A percentile compares a stretch with the other conserved stretches of the same genome.
Evolutionary conservation across 2,797 vertebrate species (phyloP).

Genomic region (Peromyscus melanophrys): DNA sequence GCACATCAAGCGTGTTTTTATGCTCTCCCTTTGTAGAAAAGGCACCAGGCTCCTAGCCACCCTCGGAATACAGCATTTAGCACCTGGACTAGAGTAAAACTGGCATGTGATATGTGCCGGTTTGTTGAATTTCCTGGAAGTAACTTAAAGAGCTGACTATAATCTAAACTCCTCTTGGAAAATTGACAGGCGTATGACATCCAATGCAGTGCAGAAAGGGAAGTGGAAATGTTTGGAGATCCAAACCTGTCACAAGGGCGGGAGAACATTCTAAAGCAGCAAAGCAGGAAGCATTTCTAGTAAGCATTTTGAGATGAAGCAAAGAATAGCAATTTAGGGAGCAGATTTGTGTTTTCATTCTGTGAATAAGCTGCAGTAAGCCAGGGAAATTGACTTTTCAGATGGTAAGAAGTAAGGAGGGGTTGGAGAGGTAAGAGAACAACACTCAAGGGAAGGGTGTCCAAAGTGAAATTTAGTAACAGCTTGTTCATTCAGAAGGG

Average conservation of each 20-base stretch:
- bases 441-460: neutral
- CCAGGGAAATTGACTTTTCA: neutral
- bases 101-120: neutral
- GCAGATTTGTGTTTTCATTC: neutral
- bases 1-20: neutral
- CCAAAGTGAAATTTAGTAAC: neutral
- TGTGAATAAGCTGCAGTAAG: neutral
- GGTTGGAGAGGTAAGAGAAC: neutral
- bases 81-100: neutral
- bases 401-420: neutral
- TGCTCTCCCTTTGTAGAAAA: neutral
- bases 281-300: neutral
- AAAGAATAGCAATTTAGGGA: neutral
- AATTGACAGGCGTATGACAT: neutral
- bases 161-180: conserved; percentile 11
- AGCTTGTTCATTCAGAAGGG: neutral
- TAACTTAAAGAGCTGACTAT: neutral
- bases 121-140: conserved; percentile 21
- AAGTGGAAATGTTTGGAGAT: neutral
- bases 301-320: neutral
- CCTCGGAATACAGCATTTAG: neutral
- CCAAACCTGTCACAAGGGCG: neutral
- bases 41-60: neutral
- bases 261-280: conserved; percentile 18
- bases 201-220: neutral